Evolutionary conservation across 2,888 invertebrate genomes (phyloP).

Genomic region (Troides oblongomaculatus): DNA sequence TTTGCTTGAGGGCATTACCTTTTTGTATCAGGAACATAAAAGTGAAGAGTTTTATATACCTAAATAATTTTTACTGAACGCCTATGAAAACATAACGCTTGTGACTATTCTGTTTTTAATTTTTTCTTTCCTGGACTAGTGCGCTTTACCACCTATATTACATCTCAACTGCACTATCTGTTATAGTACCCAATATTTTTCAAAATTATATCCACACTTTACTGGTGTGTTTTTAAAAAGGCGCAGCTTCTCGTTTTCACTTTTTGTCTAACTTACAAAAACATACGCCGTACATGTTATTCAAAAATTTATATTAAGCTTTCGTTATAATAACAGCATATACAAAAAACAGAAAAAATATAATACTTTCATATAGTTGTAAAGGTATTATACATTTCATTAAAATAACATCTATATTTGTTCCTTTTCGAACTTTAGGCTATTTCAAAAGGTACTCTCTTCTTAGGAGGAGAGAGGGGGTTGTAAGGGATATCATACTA

Average conservation of each 20-base stretch:
- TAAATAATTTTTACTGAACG: conserved; percentile 19
- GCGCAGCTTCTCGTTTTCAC: conserved; percentile 38
- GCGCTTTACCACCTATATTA: too few relatives aligned
- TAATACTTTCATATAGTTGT: neutral
- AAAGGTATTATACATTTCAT: too few relatives aligned
- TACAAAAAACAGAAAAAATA: neutral
- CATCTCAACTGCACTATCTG: too few relatives aligned
- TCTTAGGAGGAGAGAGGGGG: too few relatives aligned
- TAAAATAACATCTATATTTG: too few relatives aligned
- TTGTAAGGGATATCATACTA: too few relatives aligned
- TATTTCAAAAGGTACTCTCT: too few relatives aligned
- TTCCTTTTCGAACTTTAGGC: too few relatives aligned
- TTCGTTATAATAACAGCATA: neutral
- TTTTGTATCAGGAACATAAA: conserved; percentile 61
- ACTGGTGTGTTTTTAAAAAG: neutral
- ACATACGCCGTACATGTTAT: conserved; percentile 40
- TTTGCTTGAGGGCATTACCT: conserved; percentile 67
- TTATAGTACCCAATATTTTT: conserved; percentile 10
- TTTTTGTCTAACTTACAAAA: conserved; percentile 55
- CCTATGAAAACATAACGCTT: conserved; percentile 10
- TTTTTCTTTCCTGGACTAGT: too few relatives aligned
- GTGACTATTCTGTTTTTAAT: neutral
- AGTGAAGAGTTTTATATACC: conserved; percentile 48
- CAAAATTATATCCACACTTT: conserved; percentile 1
- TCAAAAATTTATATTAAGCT: neutral